These are phyloP conservation scores for Troilus luridus DNA, from an alignment of 2,888 invertebrate genomes.

Conservation along the genomic window DNA sequence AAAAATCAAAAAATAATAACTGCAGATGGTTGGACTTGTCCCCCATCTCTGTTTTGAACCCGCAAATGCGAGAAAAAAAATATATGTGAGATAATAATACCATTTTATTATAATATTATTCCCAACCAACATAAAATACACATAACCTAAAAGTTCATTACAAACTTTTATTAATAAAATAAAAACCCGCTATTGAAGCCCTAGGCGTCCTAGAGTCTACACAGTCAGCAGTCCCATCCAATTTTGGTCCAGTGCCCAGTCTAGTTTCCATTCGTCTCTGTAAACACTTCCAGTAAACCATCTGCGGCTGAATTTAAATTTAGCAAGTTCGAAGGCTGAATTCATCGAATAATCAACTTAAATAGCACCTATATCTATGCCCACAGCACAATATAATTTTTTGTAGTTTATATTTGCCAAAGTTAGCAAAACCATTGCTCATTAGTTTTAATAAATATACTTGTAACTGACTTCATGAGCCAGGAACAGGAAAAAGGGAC, in stretches of 20 bases:
- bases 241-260: slow-evolving; percentile 25
- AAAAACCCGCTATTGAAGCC: neutral
- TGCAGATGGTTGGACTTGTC: too few species aligned
- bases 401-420: too few species aligned
- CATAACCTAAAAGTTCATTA: neutral
- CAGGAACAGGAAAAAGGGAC: too few species aligned
- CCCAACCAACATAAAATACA: too few species aligned
- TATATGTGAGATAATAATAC: too few species aligned
- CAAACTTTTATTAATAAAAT: neutral
- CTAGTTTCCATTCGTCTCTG: neutral
- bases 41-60: too few species aligned
- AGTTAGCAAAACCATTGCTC: too few species aligned
- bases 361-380: neutral
- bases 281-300: slow-evolving; percentile 8
- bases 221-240: neutral
- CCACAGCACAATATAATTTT: neutral
- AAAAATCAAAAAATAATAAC: too few species aligned
- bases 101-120: too few species aligned
- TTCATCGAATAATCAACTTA: neutral
- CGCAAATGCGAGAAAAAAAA: too few species aligned
- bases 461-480: too few species aligned
- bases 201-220: neutral
- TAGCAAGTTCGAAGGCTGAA: neutral
- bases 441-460: too few species aligned
- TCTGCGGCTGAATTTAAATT: neutral